Evolutionary conservation across 2,888 invertebrate species (phyloP).

Genomic region (Ormyrus nitidulus): DNA sequence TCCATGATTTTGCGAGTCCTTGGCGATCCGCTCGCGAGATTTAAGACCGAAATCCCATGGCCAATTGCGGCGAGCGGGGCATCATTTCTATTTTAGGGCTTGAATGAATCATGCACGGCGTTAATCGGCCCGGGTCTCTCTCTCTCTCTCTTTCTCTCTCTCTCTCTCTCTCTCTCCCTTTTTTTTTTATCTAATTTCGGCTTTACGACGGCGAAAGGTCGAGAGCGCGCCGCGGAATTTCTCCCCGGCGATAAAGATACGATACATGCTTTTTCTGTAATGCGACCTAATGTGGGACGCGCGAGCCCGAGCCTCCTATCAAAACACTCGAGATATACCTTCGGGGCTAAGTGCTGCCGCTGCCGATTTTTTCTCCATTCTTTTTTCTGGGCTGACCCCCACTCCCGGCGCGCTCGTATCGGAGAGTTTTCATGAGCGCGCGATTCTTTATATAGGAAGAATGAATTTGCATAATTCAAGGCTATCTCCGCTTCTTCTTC

Average conservation of each 20-base stretch:
- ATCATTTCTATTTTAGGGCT: slow-evolving; percentile 71
- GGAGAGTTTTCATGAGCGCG: slow-evolving; percentile 27
- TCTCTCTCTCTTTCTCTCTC: background rate
- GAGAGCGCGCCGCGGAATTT: slow-evolving; percentile 44
- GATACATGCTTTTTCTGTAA: slow-evolving; percentile 41
- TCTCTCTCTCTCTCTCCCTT: slow-evolving; percentile 5
- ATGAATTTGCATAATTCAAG: slow-evolving; percentile 53
- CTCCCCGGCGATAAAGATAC: slow-evolving; percentile 51
- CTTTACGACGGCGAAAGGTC: slow-evolving; percentile 44
- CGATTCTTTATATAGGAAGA: slow-evolving; percentile 30
- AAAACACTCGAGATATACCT: slow-evolving; percentile 46
- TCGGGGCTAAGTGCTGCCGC: background rate
- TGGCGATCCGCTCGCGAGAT: slow-evolving; percentile 58
- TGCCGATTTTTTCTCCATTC: slow-evolving; percentile 9
- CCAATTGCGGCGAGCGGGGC: slow-evolving; percentile 60
- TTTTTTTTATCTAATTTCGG: slow-evolving; percentile 48
- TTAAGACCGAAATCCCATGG: slow-evolving; percentile 60
- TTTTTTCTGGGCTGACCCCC: background rate
- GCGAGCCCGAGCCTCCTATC: slow-evolving; percentile 30
- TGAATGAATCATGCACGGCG: slow-evolving; percentile 63
- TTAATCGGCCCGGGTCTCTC: slow-evolving; percentile 29
- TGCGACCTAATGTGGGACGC: slow-evolving; percentile 52
- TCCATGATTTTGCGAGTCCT: slow-evolving; percentile 49
- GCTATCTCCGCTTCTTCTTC: background rate
- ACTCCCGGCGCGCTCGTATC: background rate